Evolutionary conservation across 2,888 invertebrate genomes (phyloP), one percentile per base, ranked within the genome.

Genomic region (Panzeria rudis): DNA sequence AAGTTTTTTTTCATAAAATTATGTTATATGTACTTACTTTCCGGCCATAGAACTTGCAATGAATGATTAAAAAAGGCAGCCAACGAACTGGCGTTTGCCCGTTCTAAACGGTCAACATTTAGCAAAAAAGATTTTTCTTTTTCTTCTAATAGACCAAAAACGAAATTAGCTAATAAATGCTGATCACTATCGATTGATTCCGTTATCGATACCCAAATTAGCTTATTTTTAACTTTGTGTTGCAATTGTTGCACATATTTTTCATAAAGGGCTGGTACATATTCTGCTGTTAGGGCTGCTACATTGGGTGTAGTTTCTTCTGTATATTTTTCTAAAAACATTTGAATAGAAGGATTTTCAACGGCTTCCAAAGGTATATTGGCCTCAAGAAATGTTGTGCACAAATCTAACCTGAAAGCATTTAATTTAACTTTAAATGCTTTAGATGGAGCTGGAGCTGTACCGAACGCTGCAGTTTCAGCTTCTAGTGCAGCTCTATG

Each of bases 41-140:
- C 61, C 3, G 81, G 81, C 81, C 81, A 81, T 35, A 81, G 23
- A 52, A 75, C 75, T 68, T 81, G 81, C 52, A 81, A 69, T 13
- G 81, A 81, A 17, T 81, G 32, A 15, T 68, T 75, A 15, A 76
- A 54, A 76, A 76, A 82, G 2, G 69, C 81, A 0, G 81, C 76
- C 20, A 76, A 17, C 0, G 68, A 61, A 82, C 76, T 82, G 13
- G 81, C 61, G 41, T 41, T 82, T 44, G 76, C 62, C 17, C 41
- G 20, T 15, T 69, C 61, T 32, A 82, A 13, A 54, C 50, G 41
- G 5, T 20, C 13, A 29, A 73, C 32, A 61, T 81, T 81, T 75
- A 81, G 38, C 50, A 81, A 52, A 75, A 68, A 81, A 11, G 50
- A 69, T 54, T 68, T 82, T 13, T 41, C 68, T n/a, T 38, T 73